These are phyloP conservation scores for Trogon surrucura DNA, from an alignment of 2,113 vertebrate genomes.

Conservation along the genomic window DNA sequence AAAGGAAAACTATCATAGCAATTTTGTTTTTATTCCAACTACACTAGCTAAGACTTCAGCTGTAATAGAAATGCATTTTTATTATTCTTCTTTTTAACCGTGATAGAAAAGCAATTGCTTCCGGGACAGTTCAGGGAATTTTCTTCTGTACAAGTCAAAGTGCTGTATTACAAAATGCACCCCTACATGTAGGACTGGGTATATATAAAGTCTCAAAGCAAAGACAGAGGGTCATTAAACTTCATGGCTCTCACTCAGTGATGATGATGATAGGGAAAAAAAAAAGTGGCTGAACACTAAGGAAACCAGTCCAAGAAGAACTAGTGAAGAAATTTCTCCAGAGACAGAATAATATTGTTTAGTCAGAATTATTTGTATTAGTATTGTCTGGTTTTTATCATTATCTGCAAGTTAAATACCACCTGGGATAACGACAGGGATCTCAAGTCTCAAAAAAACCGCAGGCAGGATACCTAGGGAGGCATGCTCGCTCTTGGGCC, in stretches of 20 bases:
- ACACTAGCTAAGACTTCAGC: slow-evolving; percentile 33
- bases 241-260: not conserved
- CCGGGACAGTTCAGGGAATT: slow-evolving; percentile 29
- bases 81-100: slow-evolving; percentile 55
- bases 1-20: slow-evolving; percentile 62
- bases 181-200: accelerated
- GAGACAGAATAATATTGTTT: not conserved
- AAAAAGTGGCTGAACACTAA: not conserved
- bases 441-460: not conserved
- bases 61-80: slow-evolving; percentile 60
- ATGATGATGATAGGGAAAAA: not conserved
- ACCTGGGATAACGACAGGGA: not conserved
- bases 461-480: not conserved
- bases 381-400: not conserved
- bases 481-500: accelerated
- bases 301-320: not conserved
- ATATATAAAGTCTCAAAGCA: not conserved
- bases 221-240: not conserved
- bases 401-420: not conserved
- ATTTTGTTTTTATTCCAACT: slow-evolving; percentile 69
- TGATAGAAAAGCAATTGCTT: slow-evolving; percentile 56
- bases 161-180: not conserved
- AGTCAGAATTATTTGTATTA: not conserved
- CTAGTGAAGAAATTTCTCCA: not conserved
- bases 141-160: not conserved